These are phyloP conservation scores for Temnothorax nylanderi DNA, from an alignment of 1,140 invertebrate genomes.

Conservation along the genomic window DNA sequence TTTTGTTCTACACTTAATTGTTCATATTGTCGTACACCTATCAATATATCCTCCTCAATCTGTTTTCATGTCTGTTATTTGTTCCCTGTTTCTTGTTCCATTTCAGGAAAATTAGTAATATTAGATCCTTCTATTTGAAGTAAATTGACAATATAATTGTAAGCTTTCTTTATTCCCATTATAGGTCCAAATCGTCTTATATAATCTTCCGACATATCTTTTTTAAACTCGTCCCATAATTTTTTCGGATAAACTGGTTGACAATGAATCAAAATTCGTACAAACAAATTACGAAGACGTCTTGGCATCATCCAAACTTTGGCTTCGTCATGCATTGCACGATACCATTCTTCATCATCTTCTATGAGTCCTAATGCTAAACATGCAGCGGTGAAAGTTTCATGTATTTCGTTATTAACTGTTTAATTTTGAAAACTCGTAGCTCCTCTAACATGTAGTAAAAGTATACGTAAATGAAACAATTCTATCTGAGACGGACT, in stretches of 20 bases:
- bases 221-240: constrained; percentile 5
- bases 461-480: constrained; percentile 25
- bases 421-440: constrained; percentile 16
- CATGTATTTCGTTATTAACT: neutral
- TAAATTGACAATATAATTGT: neutral
- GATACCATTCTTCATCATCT: constrained; percentile 22
- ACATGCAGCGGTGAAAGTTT: neutral
- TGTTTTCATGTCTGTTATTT: neutral
- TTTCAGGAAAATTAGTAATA: constrained; percentile 6
- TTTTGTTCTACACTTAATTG: constrained; percentile 10
- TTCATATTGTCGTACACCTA: neutral
- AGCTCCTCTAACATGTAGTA: constrained; percentile 1
- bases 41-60: neutral
- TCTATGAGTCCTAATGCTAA: constrained; percentile 21
- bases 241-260: neutral
- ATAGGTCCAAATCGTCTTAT: neutral
- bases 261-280: constrained; percentile 38
- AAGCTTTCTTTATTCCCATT: constrained; percentile 14
- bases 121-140: neutral
- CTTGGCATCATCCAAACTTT: constrained; percentile 31
- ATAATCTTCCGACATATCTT: constrained; percentile 13
- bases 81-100: neutral
- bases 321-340: constrained; percentile 24
- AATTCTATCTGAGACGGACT: constrained; percentile 1
- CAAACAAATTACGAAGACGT: constrained; percentile 16